Evolutionary conservation across 2,113 vertebrate genomes (phyloP).

Genomic region (Psettodes erumei): DNA sequence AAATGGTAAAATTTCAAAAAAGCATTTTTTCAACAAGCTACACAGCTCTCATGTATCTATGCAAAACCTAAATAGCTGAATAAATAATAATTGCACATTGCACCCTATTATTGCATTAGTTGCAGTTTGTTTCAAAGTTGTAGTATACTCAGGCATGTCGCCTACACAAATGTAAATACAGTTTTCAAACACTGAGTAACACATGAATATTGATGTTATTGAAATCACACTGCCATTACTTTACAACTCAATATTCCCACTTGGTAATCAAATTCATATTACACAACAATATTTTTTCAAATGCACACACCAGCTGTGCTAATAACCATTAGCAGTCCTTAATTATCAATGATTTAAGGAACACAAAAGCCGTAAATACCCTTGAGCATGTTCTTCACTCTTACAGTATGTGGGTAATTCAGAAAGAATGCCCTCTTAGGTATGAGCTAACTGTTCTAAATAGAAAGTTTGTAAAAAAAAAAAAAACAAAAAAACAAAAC

Average conservation of each 20-base stretch:
- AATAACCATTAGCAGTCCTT: conserved; percentile 25
- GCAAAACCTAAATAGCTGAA: conserved; percentile 65
- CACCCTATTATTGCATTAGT: conserved; percentile 83
- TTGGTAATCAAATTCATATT: conserved; percentile 33
- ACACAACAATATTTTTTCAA: conserved; percentile 49
- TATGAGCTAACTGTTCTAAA: conserved; percentile 39
- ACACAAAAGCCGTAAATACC: conserved; percentile 50
- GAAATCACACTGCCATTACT: conserved; percentile 71
- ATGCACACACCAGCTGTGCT: conserved; percentile 23
- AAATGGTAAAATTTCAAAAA: conserved; percentile 41
- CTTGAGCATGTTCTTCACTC: conserved; percentile 41
- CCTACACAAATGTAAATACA: conserved; percentile 74
- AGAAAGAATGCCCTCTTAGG: conserved; percentile 48
- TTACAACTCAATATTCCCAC: conserved; percentile 52
- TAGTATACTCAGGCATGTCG: conserved; percentile 67
- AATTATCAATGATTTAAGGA: conserved; percentile 35
- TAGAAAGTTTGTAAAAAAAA: conserved; percentile 15
- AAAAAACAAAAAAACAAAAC: too few relatives aligned
- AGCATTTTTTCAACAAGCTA: conserved; percentile 42
- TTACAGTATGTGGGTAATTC: conserved; percentile 18
- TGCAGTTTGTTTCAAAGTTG: conserved; percentile 75
- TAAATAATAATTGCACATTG: conserved; percentile 82
- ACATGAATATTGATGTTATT: conserved; percentile 74
- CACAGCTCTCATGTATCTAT: conserved; percentile 55
- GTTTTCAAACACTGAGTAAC: conserved; percentile 73